phyloP scores from a whole-genome alignment of 1,140 invertebrate species.

The Drosophila auraria region DNA sequence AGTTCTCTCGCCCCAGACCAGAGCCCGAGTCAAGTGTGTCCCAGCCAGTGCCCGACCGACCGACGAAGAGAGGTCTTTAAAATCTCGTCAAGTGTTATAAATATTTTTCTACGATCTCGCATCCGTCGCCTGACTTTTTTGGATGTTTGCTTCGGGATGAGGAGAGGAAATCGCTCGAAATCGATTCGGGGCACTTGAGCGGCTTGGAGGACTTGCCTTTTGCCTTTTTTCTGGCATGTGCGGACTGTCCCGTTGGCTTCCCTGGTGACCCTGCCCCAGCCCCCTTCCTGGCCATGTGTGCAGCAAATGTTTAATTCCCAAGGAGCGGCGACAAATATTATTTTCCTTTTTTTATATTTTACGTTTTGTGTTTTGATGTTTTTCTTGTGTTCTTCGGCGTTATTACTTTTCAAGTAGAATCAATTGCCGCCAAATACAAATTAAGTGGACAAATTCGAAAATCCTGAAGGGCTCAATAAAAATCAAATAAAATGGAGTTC shows the following conservation, averaged over 20 bases:
- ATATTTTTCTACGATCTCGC: constrained; percentile 72
- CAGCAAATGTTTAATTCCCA: constrained; percentile 69
- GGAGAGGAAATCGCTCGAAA: constrained; percentile 66
- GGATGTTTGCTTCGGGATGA: constrained; percentile 28
- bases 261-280: constrained; percentile 21
- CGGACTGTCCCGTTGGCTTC: constrained; percentile 36
- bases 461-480: constrained; percentile 59
- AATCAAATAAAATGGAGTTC: constrained; percentile 40
- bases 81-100: constrained; percentile 82
- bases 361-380: constrained; percentile 38
- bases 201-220: constrained; percentile 22
- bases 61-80: constrained; percentile 38
- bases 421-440: constrained; percentile 47
- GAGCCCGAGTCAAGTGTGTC: constrained; percentile 63
- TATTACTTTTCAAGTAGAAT: constrained; percentile 46
- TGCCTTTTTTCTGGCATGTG: constrained; percentile 41
- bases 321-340: constrained; percentile 58
- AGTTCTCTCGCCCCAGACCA: constrained; percentile 18
- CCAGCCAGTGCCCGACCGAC: constrained; percentile 21
- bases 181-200: constrained; percentile 68
- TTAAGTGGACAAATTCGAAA: constrained; percentile 68
- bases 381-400: constrained; percentile 7
- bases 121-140: constrained; percentile 15
- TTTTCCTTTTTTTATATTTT: constrained; percentile 28
- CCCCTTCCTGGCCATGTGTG: constrained; percentile 57